phyloP scores from a whole-genome alignment of 37 sponge, comb jelly and placozoan species.

The Diacarnus erythraeanus region DNA sequence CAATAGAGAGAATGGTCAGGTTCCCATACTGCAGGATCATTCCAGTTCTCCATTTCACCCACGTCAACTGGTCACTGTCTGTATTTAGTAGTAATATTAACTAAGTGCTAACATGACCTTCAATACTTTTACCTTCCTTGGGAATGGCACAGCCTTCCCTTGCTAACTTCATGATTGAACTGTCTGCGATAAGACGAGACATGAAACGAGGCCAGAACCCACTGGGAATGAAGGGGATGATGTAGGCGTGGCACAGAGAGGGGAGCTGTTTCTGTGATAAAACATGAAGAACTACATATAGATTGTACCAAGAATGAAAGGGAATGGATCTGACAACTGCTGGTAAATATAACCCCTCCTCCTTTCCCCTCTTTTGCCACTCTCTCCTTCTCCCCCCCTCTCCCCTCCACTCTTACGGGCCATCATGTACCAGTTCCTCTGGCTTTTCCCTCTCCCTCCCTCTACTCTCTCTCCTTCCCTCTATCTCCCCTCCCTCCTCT shows the following conservation, averaged over 20 bases:
- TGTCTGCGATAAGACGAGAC: conserved; percentile 71
- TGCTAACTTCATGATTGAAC: conserved; percentile 48
- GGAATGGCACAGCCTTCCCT: conserved; percentile 62
- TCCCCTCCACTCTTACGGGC: too few relatives aligned
- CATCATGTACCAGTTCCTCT: too few relatives aligned
- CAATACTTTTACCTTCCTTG: conserved; percentile 27
- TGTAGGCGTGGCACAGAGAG: conserved; percentile 48
- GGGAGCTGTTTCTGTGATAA: conserved; percentile 54
- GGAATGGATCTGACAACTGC: too few relatives aligned
- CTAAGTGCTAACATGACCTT: not conserved
- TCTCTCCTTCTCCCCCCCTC: too few relatives aligned
- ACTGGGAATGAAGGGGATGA: conserved; percentile 78
- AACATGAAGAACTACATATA: too few relatives aligned
- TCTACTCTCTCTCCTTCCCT: too few relatives aligned
- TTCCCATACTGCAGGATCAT: conserved; percentile 74
- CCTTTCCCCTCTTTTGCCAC: too few relatives aligned
- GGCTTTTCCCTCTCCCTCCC: too few relatives aligned
- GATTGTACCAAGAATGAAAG: too few relatives aligned
- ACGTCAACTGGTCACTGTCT: conserved; percentile 47
- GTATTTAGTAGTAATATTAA: not conserved
- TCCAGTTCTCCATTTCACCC: conserved; percentile 76
- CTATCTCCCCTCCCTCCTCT: too few relatives aligned
- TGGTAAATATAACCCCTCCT: too few relatives aligned
- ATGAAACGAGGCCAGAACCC: conserved; percentile 90
- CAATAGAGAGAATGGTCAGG: conserved; percentile 48